These are phyloP conservation scores for Darevskia mixta DNA, from an alignment of 2,797 vertebrate species.

Conservation along the genomic window DNA sequence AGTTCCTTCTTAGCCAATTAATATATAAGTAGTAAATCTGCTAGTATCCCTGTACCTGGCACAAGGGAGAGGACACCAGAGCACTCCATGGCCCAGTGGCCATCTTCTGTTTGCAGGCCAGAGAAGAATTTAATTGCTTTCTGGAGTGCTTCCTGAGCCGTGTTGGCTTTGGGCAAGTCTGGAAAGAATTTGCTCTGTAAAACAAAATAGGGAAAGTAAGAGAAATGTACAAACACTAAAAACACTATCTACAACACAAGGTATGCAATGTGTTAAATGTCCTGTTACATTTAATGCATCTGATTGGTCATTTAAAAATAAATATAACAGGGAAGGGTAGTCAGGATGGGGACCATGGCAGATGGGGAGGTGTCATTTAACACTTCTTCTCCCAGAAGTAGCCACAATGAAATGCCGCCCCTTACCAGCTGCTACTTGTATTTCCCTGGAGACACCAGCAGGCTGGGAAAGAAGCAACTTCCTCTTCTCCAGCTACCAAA, in stretches of 20 bases:
- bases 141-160: conserved; percentile 79
- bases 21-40: background rate
- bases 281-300: too few relatives aligned
- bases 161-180: conserved; percentile 74
- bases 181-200: conserved; percentile 79
- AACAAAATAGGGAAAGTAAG: background rate
- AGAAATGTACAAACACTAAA: background rate
- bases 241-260: background rate
- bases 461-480: too few relatives aligned
- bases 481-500: too few relatives aligned
- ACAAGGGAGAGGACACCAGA: conserved; percentile 91
- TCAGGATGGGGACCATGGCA: too few relatives aligned
- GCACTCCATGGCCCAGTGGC: conserved; percentile 95
- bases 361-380: too few relatives aligned
- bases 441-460: too few relatives aligned
- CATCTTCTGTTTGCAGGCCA: conserved; percentile 90
- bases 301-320: background rate
- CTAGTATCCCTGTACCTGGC: conserved; percentile 81
- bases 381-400: too few relatives aligned
- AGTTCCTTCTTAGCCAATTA: background rate
- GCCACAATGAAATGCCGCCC: too few relatives aligned
- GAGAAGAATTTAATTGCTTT: conserved; percentile 90
- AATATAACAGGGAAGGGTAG: background rate
- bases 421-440: too few relatives aligned
- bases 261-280: background rate